These are phyloP conservation scores for Escarpia spicata DNA, from an alignment of 2,888 invertebrate species.

Conservation along the genomic window DNA sequence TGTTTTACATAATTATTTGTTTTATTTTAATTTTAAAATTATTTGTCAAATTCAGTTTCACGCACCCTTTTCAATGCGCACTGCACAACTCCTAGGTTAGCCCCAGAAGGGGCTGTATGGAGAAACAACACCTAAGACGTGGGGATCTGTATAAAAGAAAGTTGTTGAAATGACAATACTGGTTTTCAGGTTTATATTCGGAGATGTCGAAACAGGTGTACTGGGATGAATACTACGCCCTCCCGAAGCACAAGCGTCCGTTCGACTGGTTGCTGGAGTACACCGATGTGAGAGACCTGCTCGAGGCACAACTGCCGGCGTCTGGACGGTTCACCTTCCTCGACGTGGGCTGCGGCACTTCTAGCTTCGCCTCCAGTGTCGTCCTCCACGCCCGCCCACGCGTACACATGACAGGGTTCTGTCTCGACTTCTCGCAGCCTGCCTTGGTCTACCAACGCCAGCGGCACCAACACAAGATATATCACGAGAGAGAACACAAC, in stretches of 20 bases:
- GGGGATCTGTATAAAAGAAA: background rate
- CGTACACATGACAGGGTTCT: conserved; percentile 2
- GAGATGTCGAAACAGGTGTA: conserved; percentile 2
- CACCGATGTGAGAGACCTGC: background rate
- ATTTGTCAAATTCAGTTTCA: too few species aligned
- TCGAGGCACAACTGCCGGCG: background rate
- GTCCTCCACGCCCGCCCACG: background rate
- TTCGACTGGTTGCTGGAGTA: conserved; percentile 1
- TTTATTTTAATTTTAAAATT: too few species aligned
- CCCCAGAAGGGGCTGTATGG: too few species aligned
- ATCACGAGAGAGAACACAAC: background rate
- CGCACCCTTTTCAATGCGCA: too few species aligned
- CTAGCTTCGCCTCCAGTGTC: background rate
- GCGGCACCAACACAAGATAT: background rate
- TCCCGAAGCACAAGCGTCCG: background rate
- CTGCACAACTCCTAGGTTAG: too few species aligned
- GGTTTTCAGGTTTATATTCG: background rate
- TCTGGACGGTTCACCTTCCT: background rate
- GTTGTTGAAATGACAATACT: background rate
- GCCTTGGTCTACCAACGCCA: background rate
- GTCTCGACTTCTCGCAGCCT: background rate
- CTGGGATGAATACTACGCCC: background rate
- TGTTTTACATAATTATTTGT: too few species aligned
- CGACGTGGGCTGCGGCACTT: background rate
- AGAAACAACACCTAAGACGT: too few species aligned